Conservation (phyloP, 1,140 invertebrate genomes). For the Drosophila chauvacae region DNA sequence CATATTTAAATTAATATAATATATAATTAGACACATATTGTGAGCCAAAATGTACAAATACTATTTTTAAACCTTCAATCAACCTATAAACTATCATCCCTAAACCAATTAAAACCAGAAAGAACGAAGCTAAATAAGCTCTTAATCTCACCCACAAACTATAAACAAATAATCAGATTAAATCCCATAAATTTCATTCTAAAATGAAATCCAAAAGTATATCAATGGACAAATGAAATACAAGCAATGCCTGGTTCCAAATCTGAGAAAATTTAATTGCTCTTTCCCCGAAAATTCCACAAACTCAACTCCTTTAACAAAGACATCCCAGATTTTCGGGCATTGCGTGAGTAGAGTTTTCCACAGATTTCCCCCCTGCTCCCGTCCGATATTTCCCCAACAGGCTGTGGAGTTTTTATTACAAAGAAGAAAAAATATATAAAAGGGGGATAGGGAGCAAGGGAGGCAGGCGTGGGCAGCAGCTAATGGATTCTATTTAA, state of each 20-base stretch:
- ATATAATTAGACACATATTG: neutral
- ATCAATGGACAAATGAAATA: conserved; percentile 12
- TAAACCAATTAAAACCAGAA: conserved; percentile 3
- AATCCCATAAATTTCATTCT: conserved; percentile 7
- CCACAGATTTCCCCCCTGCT: conserved; percentile 1
- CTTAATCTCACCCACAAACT: conserved; percentile 3
- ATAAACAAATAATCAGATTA: conserved; percentile 25
- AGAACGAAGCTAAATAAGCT: neutral
- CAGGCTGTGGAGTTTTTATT: conserved; percentile 69
- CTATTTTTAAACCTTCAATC: neutral
- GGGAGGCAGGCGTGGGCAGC: conserved; percentile 34
- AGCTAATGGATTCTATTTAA: conserved; percentile 84
- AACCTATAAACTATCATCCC: neutral
- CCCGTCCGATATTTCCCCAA: conserved; percentile 6
- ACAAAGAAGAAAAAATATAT: conserved; percentile 53
- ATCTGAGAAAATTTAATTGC: conserved; percentile 69
- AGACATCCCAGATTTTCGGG: conserved; percentile 41
- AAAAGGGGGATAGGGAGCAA: conserved; percentile 3
- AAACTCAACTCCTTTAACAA: conserved; percentile 38
- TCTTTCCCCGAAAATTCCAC: conserved; percentile 1
- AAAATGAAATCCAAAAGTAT: conserved; percentile 11
- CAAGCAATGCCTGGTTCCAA: conserved; percentile 20
- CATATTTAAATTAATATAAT: neutral
- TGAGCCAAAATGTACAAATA: neutral
- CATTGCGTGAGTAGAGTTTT: conserved; percentile 63